Conservation (phyloP, 2,113 vertebrate species). For the Rhinopomastus cyanomelas region DNA sequence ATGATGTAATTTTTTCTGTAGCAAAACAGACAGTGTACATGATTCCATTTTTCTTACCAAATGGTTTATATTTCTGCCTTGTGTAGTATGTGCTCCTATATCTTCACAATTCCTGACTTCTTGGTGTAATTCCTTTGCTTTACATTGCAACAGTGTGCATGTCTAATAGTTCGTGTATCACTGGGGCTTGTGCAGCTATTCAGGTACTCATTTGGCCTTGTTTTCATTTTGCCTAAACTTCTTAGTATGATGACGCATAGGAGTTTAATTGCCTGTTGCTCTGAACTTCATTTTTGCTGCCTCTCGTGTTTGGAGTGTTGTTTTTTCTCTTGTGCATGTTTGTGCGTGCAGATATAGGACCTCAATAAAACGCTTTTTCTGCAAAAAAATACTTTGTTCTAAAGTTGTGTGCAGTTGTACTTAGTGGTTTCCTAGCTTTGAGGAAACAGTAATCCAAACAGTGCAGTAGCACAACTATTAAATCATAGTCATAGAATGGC, state of each 20-base stretch:
- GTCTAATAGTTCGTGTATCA: not conserved
- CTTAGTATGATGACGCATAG: slow-evolving; percentile 27
- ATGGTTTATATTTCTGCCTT: not conserved
- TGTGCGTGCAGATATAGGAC: slow-evolving; percentile 33
- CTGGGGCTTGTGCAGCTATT: slow-evolving; percentile 6
- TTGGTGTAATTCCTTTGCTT: not conserved
- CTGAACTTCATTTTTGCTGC: not conserved
- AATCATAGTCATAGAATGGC: not conserved
- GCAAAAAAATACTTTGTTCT: slow-evolving; percentile 7
- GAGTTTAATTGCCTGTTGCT: slow-evolving; percentile 63
- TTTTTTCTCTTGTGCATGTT: not conserved
- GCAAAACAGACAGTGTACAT: not conserved
- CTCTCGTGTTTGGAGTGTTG: not conserved
- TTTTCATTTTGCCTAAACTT: slow-evolving; percentile 48
- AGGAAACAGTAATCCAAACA: not conserved
- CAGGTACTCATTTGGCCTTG: not conserved
- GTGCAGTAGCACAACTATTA: not conserved
- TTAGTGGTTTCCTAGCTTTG: slow-evolving; percentile 7
- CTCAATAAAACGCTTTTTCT: slow-evolving; percentile 36
- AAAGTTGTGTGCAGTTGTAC: not conserved
- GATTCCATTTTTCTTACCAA: not conserved
- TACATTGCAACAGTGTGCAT: not conserved
- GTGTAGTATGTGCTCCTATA: not conserved
- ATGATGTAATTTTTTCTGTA: not conserved
- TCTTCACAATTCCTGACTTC: not conserved